These are phyloP conservation scores for Mus musculus DNA, from an alignment of 2,113 vertebrate genomes.

Conservation along the genomic window GRCm39 chr2:115428501-115429000, in stretches of 20 bases:
- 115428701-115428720: constrained; percentile 87
- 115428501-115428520: constrained; percentile 59
- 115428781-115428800: constrained; percentile 88
- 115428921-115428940: constrained; percentile 85
- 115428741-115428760: constrained; percentile 89
- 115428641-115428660: constrained; percentile 74
- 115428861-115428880: constrained; percentile 88
- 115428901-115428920: constrained; percentile 88
- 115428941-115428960: constrained; percentile 86
- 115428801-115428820: constrained; percentile 88
- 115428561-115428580: constrained; percentile 78
- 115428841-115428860: constrained; percentile 90
- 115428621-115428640: constrained; percentile 81
- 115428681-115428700: constrained; percentile 83
- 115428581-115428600: constrained; percentile 80
- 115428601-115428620: constrained; percentile 79
- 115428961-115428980: constrained; percentile 79
- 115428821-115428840: constrained; percentile 90
- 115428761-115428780: constrained; percentile 89
- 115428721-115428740: constrained; percentile 86
- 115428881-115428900: constrained; percentile 88
- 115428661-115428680: constrained; percentile 82
- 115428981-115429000: constrained; percentile 86
- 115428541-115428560: constrained; percentile 74
- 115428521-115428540: constrained; percentile 47